A percentile compares a stretch with the other conserved stretches of the same genome.
phyloP scores from a whole-genome alignment of 2,797 vertebrate genomes.

The Pampus argenteus region DNA sequence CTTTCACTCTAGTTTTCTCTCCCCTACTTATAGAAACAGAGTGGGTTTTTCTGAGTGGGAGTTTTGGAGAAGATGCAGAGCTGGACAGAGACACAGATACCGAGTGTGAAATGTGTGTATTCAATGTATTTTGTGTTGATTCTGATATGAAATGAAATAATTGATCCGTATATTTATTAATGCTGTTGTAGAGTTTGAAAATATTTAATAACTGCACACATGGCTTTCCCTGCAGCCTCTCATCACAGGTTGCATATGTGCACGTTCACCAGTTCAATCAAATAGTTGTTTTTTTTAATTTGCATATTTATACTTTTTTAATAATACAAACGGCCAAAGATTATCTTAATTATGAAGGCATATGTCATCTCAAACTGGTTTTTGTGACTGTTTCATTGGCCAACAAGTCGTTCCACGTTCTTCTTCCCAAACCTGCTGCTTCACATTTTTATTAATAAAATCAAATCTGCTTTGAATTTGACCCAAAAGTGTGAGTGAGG shows the following conservation, averaged over 20 bases:
- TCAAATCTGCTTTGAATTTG: constrained; percentile 4
- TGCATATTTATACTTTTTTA: neutral
- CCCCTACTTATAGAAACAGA: constrained; percentile 70
- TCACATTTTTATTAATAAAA: constrained; percentile 16
- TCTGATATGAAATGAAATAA: too few relatives aligned
- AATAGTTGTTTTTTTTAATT: neutral
- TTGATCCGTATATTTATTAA: too few relatives aligned
- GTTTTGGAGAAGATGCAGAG: constrained; percentile 71
- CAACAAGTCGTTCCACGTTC: neutral
- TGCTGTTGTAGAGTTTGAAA: too few relatives aligned
- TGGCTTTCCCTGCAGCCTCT: too few relatives aligned
- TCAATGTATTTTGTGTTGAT: too few relatives aligned
- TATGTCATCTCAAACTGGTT: too few relatives aligned
- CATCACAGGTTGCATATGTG: too few relatives aligned
- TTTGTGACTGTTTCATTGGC: neutral
- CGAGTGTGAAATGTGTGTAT: too few relatives aligned
- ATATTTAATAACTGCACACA: too few relatives aligned
- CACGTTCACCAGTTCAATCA: too few relatives aligned
- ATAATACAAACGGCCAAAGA: neutral
- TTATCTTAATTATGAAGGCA: neutral
- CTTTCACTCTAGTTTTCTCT: constrained; percentile 57
- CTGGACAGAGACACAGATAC: too few relatives aligned
- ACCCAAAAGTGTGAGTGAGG: constrained; percentile 13
- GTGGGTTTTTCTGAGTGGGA: constrained; percentile 80
- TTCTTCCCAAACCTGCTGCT: neutral